phyloP scores from a whole-genome alignment of 2,888 invertebrate genomes.

The Microchrysa polita region DNA sequence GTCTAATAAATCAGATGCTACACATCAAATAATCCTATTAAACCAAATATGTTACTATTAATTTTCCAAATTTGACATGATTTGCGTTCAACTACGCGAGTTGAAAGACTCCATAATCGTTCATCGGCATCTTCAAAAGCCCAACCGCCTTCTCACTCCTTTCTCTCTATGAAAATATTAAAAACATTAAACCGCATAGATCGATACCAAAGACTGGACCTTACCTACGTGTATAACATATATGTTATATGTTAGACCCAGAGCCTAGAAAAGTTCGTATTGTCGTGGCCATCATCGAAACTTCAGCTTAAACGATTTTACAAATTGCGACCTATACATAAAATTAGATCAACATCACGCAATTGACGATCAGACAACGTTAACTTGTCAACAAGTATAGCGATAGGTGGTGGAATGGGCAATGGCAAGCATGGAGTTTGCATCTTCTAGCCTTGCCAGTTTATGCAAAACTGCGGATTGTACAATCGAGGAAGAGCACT shows the following conservation, averaged over 20 bases:
- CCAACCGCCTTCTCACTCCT: constrained; percentile 34
- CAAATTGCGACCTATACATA: constrained; percentile 38
- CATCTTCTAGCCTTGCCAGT: neutral
- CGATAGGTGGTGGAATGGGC: neutral
- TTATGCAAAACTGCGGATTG: constrained; percentile 36
- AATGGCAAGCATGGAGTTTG: neutral
- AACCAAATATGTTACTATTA: constrained; percentile 25
- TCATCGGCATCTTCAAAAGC: constrained; percentile 38
- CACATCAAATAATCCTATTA: constrained; percentile 36
- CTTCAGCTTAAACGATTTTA: constrained; percentile 33
- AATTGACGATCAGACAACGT: constrained; percentile 43
- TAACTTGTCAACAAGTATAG: constrained; percentile 41
- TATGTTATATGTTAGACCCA: too few relatives aligned
- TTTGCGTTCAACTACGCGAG: constrained; percentile 17
- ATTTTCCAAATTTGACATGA: constrained; percentile 40
- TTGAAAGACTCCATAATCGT: constrained; percentile 15
- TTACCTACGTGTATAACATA: neutral
- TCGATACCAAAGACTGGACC: too few relatives aligned
- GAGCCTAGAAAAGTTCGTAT: constrained; percentile 6
- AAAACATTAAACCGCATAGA: constrained; percentile 20
- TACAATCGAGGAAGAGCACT: constrained; percentile 7
- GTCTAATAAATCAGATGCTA: too few relatives aligned
- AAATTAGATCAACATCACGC: constrained; percentile 45
- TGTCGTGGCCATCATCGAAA: constrained; percentile 21
- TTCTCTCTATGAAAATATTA: constrained; percentile 27